These are phyloP conservation scores for Disparrhopalites patrizii DNA, from an alignment of 2,888 invertebrate species.

Conservation along the genomic window DNA sequence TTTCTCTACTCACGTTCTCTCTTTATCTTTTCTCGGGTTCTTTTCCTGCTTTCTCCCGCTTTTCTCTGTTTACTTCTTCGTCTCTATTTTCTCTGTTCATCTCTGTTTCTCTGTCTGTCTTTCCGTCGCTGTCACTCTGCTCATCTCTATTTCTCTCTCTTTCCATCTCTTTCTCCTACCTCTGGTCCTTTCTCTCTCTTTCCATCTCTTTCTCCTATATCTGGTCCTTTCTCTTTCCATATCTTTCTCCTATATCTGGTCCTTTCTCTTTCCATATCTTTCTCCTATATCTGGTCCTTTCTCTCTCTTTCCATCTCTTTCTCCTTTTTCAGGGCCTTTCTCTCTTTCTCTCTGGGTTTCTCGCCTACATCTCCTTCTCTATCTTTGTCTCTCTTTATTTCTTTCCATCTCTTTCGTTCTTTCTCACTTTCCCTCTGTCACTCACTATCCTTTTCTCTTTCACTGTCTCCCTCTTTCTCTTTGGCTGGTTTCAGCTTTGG, in stretches of 20 bases:
- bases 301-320: conserved; percentile 1
- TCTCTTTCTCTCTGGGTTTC: background rate
- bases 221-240: background rate
- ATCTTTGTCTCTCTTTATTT: background rate
- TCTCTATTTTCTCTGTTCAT: no score
- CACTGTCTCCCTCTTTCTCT: background rate
- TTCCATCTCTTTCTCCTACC: background rate
- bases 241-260: background rate
- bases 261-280: background rate
- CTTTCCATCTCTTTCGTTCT: background rate
- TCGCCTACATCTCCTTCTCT: background rate
- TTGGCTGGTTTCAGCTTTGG: conserved; percentile 13
- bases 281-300: background rate
- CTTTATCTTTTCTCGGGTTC: no score
- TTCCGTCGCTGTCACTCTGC: background rate
- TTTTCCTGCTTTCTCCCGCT: background rate
- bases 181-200: no score
- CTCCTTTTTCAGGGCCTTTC: background rate
- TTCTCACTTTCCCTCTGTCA: background rate
- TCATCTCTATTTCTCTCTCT: background rate
- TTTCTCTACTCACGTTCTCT: no score
- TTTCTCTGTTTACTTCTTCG: background rate
- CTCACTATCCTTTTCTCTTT: background rate
- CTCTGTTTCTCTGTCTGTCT: background rate
- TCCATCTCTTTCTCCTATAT: background rate